Conservation (phyloP, 35 echinoderm and acorn worm species). For the Amphiura filiformis region DNA sequence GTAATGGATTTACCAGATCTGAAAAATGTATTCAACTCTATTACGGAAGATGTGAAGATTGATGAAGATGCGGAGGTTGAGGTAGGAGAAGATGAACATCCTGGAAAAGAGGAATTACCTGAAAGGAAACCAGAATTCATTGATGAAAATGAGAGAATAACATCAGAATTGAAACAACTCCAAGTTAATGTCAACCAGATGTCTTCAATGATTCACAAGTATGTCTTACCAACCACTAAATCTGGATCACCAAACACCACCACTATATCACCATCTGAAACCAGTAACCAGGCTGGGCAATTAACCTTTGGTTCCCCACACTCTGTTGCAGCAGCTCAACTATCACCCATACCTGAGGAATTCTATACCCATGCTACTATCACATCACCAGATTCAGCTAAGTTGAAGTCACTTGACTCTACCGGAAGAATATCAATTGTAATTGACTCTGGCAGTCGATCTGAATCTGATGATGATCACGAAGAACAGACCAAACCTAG, state of each 20-base stretch:
- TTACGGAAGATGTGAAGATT: not conserved
- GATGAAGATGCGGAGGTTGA: not conserved
- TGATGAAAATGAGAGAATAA: not conserved
- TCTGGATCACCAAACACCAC: not conserved
- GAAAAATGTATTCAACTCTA: not conserved
- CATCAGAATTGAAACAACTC: not conserved
- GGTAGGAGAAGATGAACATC: not conserved
- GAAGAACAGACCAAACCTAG: not conserved
- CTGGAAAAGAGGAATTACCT: no score
- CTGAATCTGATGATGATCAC: not conserved
- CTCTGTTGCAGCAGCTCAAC: not conserved
- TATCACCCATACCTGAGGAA: slow-evolving; percentile 10
- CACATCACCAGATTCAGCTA: not conserved
- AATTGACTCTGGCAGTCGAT: not conserved
- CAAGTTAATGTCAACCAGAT: not conserved
- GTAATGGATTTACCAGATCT: not conserved
- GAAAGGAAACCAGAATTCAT: not conserved
- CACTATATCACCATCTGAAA: not conserved
- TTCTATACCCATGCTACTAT: not conserved
- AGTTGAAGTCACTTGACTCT: not conserved
- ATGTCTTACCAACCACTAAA: not conserved
- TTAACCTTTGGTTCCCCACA: not conserved
- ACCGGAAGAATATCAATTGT: not conserved
- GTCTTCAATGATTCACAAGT: not conserved
- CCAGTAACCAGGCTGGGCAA: not conserved